Evolutionary conservation across 2,113 vertebrate species (phyloP).

Genomic region (Cathartes aura): DNA sequence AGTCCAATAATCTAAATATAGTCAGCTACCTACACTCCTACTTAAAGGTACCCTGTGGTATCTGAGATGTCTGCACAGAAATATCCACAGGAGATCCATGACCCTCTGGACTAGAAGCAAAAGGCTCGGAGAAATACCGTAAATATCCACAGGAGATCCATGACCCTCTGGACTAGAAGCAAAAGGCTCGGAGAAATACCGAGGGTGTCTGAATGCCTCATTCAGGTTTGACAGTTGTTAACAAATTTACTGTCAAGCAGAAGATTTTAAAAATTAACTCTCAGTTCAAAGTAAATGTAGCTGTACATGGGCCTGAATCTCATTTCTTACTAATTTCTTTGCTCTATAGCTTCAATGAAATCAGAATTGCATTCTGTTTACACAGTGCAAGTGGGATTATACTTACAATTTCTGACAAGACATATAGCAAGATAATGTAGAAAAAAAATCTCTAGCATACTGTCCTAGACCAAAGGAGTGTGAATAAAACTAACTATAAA

Average conservation of each 20-base stretch:
- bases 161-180: neutral
- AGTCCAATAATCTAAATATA: neutral
- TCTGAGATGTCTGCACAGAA: neutral
- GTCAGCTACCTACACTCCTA: neutral
- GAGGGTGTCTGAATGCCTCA: neutral
- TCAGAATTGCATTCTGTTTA: neutral
- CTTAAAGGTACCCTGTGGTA: neutral
- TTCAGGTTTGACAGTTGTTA: neutral
- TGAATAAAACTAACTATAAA: neutral
- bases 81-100: neutral
- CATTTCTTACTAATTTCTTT: neutral
- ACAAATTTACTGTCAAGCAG: neutral
- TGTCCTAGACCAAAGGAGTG: neutral
- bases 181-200: neutral
- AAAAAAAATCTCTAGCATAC: neutral
- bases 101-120: neutral
- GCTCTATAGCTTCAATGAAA: neutral
- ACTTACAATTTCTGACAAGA: neutral
- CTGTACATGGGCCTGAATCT: neutral
- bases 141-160: neutral
- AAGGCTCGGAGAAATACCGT: fast-evolving
- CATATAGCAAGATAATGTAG: neutral
- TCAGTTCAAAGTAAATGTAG: neutral
- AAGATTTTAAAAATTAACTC: neutral
- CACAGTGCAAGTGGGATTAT: neutral